Conservation (phyloP, 2,797 vertebrate species). For the Hippoglossus hippoglossus region DNA sequence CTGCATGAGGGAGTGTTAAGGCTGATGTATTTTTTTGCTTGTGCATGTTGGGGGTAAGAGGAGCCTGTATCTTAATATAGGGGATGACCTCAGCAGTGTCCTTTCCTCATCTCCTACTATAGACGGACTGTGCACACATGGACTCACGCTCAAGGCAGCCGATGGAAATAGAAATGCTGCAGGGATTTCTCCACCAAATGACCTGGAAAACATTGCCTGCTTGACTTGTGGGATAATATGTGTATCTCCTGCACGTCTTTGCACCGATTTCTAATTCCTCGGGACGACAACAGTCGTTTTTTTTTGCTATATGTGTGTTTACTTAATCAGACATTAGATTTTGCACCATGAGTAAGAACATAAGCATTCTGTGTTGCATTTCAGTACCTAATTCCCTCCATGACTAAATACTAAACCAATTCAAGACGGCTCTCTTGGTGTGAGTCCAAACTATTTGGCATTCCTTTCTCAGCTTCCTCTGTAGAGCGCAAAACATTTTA, state of each 20-base stretch:
- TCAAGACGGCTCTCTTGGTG: constrained; percentile 71
- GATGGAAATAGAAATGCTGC: constrained; percentile 83
- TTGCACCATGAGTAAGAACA: constrained; percentile 13
- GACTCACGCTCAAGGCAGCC: constrained; percentile 74
- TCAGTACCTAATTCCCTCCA: constrained; percentile 55
- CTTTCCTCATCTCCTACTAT: constrained; percentile 77
- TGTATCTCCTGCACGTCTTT: constrained; percentile 50
- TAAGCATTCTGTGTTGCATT: constrained; percentile 25
- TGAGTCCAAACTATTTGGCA: constrained; percentile 79
- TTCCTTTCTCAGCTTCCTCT: constrained; percentile 71
- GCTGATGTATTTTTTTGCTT: constrained; percentile 35
- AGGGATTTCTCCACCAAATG: constrained; percentile 83
- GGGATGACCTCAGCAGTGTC: constrained; percentile 83
- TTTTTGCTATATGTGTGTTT: constrained; percentile 22
- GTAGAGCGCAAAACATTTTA: constrained; percentile 69
- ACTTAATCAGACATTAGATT: constrained; percentile 33
- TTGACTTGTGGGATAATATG: constrained; percentile 72
- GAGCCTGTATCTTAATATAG: constrained; percentile 80
- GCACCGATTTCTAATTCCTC: constrained; percentile 44
- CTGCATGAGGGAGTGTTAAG: constrained; percentile 3
- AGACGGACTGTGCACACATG: constrained; percentile 76
- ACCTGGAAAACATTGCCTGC: constrained; percentile 81
- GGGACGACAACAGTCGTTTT: constrained; percentile 35
- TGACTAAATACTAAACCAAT: constrained; percentile 70
- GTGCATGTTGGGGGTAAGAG: constrained; percentile 60